phyloP scores from a whole-genome alignment of 1,140 invertebrate genomes.

The Lucilia cuprina region DNA sequence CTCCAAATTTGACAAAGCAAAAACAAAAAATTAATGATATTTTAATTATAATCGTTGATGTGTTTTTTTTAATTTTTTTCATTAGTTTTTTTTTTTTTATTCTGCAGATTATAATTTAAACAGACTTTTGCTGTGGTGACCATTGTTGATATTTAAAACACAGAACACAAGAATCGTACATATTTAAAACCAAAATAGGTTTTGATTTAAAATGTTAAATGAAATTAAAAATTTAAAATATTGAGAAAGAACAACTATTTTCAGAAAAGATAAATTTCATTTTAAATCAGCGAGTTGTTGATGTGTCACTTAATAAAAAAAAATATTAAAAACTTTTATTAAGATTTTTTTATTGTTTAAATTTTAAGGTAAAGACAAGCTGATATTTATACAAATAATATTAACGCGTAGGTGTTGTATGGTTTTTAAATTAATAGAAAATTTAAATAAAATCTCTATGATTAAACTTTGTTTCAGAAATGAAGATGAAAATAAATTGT shows the following conservation, averaged over 20 bases:
- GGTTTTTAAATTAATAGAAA: too few species aligned
- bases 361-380: too few species aligned
- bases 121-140: neutral
- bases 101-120: neutral
- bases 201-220: neutral
- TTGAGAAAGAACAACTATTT: neutral
- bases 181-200: neutral
- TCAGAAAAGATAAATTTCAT: neutral
- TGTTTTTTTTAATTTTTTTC: too few species aligned
- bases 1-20: too few species aligned
- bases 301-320: neutral
- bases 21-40: neutral
- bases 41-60: neutral
- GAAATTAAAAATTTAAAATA: neutral
- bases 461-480: too few species aligned
- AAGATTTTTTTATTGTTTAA: too few species aligned
- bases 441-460: too few species aligned
- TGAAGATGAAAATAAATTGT: neutral
- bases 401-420: neutral
- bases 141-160: neutral
- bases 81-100: too few species aligned
- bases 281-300: neutral
- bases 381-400: neutral
- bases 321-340: neutral
- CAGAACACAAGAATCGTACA: too few species aligned